Evolutionary conservation across 2,113 vertebrate genomes (phyloP).

Genomic region (Elaphurus davidianus): DNA sequence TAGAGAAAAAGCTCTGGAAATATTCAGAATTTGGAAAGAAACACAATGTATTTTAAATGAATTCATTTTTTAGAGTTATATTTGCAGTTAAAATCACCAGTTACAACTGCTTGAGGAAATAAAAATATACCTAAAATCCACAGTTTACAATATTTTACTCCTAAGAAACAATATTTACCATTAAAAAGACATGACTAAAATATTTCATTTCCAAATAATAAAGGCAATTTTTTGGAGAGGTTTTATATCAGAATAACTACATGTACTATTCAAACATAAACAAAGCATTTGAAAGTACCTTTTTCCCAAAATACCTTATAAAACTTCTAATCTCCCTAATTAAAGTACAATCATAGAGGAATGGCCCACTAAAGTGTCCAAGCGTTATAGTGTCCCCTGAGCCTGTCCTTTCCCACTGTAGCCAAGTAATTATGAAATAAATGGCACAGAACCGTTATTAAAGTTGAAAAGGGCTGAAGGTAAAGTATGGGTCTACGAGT

Average conservation of each 20-base stretch:
- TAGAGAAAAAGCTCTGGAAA: conserved; percentile 21
- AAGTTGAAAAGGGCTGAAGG: neutral
- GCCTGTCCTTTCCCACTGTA: neutral
- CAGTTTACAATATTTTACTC: conserved; percentile 37
- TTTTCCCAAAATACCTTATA: neutral
- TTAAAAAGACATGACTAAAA: conserved; percentile 41
- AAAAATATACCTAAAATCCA: conserved; percentile 26
- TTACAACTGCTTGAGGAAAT: conserved; percentile 22
- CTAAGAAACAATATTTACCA: conserved; percentile 34
- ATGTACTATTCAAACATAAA: conserved; percentile 16
- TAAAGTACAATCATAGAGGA: neutral
- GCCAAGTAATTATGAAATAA: neutral
- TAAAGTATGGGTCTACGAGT: neutral
- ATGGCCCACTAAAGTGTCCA: neutral
- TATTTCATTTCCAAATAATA: conserved; percentile 42
- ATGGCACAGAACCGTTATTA: neutral
- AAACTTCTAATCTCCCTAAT: neutral
- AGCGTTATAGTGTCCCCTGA: neutral
- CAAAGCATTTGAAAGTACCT: neutral
- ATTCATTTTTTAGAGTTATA: neutral
- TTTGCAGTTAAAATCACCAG: neutral
- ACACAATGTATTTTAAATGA: neutral
- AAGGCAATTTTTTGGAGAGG: neutral
- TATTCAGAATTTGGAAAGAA: conserved; percentile 1
- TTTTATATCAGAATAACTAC: neutral